These are phyloP conservation scores for Hapalemur alaotrensis DNA, from an alignment of 2,797 vertebrate genomes.

Conservation along the genomic window DNA sequence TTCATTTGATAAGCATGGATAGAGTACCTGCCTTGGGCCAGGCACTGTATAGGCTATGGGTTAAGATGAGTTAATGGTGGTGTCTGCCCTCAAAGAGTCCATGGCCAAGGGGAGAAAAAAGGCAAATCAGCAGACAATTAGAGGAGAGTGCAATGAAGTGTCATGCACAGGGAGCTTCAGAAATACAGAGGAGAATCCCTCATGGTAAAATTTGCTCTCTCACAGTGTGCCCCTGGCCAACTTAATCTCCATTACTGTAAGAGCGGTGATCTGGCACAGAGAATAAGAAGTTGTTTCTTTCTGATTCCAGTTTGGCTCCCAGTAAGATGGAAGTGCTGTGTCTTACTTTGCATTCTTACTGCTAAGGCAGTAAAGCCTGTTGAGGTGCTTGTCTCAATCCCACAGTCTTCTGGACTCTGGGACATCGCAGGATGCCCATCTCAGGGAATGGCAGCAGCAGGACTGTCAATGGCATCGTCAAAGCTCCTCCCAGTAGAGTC, in stretches of 20 bases:
- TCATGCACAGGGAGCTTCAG: background rate
- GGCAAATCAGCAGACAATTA: background rate
- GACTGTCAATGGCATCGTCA: background rate
- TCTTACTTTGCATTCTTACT: background rate
- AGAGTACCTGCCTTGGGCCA: background rate
- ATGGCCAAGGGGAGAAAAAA: background rate
- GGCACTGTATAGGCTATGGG: background rate
- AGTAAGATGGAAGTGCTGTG: background rate
- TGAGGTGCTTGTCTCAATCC: background rate
- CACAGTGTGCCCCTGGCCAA: background rate
- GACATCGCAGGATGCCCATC: background rate
- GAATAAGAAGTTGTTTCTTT: background rate
- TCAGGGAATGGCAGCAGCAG: background rate
- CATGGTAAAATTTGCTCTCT: background rate
- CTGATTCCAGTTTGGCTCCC: background rate
- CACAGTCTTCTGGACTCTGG: background rate
- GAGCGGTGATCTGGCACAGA: background rate
- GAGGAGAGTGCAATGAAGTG: background rate
- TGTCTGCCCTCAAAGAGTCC: background rate
- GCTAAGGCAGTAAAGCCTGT: background rate
- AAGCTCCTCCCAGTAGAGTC: background rate
- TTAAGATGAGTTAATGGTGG: background rate
- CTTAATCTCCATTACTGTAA: background rate
- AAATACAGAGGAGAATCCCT: background rate
- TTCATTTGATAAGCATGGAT: background rate